These are phyloP conservation scores for Dicroscelio sp. DNA, from an alignment of 2,888 invertebrate genomes.

Conservation along the genomic window DNA sequence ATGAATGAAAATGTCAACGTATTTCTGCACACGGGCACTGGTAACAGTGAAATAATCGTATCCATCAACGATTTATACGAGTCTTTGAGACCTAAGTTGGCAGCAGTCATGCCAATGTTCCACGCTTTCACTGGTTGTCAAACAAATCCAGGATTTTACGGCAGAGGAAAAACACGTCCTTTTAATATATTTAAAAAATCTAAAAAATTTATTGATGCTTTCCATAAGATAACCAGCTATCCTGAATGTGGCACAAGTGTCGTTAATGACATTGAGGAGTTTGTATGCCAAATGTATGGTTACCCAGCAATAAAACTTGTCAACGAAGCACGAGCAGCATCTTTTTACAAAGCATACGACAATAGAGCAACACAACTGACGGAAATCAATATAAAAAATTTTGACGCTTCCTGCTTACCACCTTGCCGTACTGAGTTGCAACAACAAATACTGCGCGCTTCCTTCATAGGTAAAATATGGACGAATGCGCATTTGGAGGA, in stretches of 20 bases:
- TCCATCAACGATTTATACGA: slow-evolving; percentile 73
- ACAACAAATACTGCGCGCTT: background rate
- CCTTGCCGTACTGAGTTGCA: background rate
- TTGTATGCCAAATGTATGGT: slow-evolving; percentile 32
- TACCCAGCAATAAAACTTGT: background rate
- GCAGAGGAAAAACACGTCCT: slow-evolving; percentile 26
- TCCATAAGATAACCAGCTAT: background rate
- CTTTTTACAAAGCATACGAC: slow-evolving; percentile 40
- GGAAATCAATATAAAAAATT: slow-evolving; percentile 26
- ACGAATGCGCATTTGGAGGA: slow-evolving; percentile 9
- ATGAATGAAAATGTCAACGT: slow-evolving; percentile 32
- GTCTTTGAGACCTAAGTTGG: slow-evolving; percentile 54
- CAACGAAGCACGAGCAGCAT: slow-evolving; percentile 33
- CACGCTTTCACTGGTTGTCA: slow-evolving; percentile 73
- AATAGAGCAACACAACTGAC: background rate
- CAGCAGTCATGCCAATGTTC: slow-evolving; percentile 57
- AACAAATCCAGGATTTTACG: slow-evolving; percentile 62
- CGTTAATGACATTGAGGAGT: slow-evolving; percentile 19
- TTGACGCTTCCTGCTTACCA: slow-evolving; percentile 18
- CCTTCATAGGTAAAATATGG: slow-evolving; percentile 2
- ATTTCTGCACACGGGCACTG: slow-evolving; percentile 69
- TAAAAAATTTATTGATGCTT: slow-evolving; percentile 2
- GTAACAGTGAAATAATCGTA: slow-evolving; percentile 65
- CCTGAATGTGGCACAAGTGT: background rate
- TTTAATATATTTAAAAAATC: slow-evolving; percentile 22